phyloP scores from a whole-genome alignment of 2,113 vertebrate genomes.

The Butastur rufipennis region DNA sequence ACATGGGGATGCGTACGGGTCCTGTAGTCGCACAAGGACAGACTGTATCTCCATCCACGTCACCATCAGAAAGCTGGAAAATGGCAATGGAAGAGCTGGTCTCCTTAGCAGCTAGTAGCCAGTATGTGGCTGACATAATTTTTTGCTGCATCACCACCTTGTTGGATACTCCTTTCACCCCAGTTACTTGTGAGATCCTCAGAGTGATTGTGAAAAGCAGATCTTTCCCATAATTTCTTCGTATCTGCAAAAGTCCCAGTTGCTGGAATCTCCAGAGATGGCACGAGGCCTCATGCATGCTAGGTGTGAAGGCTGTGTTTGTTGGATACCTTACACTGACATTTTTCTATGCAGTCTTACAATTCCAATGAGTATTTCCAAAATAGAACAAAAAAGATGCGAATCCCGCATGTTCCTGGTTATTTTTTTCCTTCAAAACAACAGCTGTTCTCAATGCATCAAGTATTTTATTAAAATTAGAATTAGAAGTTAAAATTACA shows the following conservation, averaged over 20 bases:
- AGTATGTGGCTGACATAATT: background rate
- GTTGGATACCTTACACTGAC: background rate
- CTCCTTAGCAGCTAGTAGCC: background rate
- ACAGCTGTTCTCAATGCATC: background rate
- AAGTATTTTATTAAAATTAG: constrained; percentile 34
- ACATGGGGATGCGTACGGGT: rapidly evolving
- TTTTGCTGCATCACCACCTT: background rate
- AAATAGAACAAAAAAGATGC: background rate
- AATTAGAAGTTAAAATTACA: constrained; percentile 45
- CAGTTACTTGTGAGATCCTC: background rate
- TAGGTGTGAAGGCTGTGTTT: background rate
- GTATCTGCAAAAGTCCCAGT: background rate
- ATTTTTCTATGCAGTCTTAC: background rate
- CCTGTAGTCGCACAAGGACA: background rate
- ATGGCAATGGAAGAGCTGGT: background rate
- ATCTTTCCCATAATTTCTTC: background rate
- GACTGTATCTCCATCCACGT: background rate
- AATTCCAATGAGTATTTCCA: background rate
- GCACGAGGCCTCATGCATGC: no score
- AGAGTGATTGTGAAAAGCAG: background rate
- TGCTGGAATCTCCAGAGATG: background rate
- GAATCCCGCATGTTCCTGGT: background rate
- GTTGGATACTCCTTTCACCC: background rate
- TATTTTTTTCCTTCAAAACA: background rate
- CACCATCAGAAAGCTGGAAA: background rate